These are phyloP conservation scores for Empidonax traillii DNA, from an alignment of 2,113 vertebrate genomes.

Conservation along the genomic window DNA sequence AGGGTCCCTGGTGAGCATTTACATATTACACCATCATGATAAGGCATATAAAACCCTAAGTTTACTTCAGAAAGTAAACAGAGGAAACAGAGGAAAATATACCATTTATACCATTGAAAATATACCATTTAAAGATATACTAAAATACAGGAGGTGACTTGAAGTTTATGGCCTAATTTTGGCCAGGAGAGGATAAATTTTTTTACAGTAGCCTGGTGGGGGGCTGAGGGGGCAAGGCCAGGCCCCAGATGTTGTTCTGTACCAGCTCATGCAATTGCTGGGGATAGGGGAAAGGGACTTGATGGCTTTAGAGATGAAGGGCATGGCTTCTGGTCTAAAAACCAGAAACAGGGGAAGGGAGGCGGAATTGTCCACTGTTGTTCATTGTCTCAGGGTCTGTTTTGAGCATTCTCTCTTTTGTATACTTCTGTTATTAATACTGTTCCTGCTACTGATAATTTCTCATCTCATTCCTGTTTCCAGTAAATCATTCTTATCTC, in stretches of 20 bases:
- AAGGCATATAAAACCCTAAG: background rate
- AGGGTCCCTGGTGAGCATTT: background rate
- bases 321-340: background rate
- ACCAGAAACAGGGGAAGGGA: too few relatives aligned
- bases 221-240: background rate
- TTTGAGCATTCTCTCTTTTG: background rate
- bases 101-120: background rate
- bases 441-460: background rate
- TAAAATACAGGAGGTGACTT: background rate
- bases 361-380: background rate
- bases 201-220: background rate
- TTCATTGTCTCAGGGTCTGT: background rate
- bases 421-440: background rate
- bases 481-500: too few relatives aligned
- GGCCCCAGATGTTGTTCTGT: background rate
- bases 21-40: background rate
- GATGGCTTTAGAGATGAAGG: background rate
- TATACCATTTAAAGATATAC: background rate
- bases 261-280: background rate
- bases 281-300: background rate
- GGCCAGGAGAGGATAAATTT: background rate
- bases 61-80: background rate
- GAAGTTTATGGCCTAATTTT: background rate
- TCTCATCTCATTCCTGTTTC: too few relatives aligned
- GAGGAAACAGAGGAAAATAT: background rate